Conservation (phyloP, 1,140 invertebrate genomes). For the Drosophila pandora region DNA sequence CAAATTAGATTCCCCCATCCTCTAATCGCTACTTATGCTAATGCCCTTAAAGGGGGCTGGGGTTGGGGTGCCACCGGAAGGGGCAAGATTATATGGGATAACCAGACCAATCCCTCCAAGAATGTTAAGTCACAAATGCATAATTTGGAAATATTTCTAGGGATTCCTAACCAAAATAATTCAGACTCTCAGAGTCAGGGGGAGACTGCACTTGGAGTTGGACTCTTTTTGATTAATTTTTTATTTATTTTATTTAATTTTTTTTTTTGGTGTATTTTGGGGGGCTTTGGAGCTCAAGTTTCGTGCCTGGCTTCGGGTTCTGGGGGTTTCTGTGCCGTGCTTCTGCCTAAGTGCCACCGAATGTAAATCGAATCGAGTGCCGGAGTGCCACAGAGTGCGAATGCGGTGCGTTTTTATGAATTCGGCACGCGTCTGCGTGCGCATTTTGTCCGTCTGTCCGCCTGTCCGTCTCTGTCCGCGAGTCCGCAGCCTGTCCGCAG, state of each 20-base stretch:
- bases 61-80: background rate
- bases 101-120: background rate
- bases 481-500: constrained; percentile 7
- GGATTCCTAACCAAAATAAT: constrained; percentile 4
- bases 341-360: constrained; percentile 59
- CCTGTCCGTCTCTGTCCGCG: too few relatives aligned
- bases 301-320: constrained; percentile 56
- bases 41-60: background rate
- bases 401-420: constrained; percentile 70
- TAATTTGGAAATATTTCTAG: constrained; percentile 23
- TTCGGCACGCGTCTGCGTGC: constrained; percentile 79
- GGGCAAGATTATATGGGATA: background rate
- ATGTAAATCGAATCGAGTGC: constrained; percentile 72
- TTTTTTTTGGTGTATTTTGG: constrained; percentile 15
- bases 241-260: background rate
- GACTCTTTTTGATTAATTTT: background rate
- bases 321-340: constrained; percentile 29
- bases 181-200: too few relatives aligned
- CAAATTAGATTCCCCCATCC: constrained; percentile 35
- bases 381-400: constrained; percentile 12
- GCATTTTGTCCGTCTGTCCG: constrained; percentile 48
- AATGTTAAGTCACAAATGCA: constrained; percentile 37
- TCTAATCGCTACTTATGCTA: constrained; percentile 56
- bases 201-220: background rate
- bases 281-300: constrained; percentile 45